These are phyloP conservation scores for Lysandra bellargus DNA, from an alignment of 2,888 invertebrate genomes.

Conservation along the genomic window DNA sequence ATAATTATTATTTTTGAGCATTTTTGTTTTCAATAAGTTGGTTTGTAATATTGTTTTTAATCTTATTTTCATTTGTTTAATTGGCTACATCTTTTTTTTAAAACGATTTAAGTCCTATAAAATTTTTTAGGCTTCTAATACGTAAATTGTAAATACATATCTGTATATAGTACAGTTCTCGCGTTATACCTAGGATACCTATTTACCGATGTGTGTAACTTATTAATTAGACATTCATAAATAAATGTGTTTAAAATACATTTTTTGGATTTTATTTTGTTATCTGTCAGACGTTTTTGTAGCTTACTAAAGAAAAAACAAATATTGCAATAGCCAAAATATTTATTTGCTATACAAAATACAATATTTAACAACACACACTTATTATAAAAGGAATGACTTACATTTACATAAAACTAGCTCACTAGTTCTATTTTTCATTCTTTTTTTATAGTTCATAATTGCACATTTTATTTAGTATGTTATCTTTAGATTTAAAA, in stretches of 20 bases:
- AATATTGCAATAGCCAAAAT: background rate
- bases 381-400: background rate
- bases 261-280: background rate
- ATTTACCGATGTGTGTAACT: background rate
- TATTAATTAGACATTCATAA: background rate
- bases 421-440: background rate
- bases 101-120: background rate
- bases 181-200: background rate
- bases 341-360: background rate
- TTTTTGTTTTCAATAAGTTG: background rate
- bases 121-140: background rate
- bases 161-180: background rate
- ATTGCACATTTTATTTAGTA: background rate
- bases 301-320: background rate
- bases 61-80: constrained; percentile 15
- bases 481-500: background rate
- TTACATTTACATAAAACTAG: background rate
- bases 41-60: constrained; percentile 14
- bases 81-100: background rate
- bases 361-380: background rate
- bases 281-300: background rate
- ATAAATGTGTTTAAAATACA: background rate
- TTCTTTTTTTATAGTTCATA: background rate
- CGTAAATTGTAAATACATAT: constrained; percentile 21
- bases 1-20: background rate